Evolutionary conservation across 2,113 vertebrate species (phyloP).

Genomic region (Cavia porcellus): DNA sequence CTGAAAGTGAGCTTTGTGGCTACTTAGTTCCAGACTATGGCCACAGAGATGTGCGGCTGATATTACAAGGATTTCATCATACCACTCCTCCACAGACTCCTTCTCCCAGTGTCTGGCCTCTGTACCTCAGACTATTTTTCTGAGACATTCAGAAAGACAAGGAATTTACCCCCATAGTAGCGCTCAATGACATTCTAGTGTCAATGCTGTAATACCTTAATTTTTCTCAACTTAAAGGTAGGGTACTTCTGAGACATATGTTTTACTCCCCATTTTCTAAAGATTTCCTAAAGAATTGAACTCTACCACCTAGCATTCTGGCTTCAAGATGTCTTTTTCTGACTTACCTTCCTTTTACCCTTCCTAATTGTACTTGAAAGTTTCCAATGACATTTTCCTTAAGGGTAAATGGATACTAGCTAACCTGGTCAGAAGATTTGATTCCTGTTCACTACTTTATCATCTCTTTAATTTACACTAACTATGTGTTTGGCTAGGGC

Average conservation of each 20-base stretch:
- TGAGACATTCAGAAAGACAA: neutral
- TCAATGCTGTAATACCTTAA: neutral
- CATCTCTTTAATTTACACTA: neutral
- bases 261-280: neutral
- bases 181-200: neutral
- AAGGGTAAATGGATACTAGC: neutral
- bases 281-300: neutral
- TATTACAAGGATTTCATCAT: accelerated
- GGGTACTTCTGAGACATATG: neutral
- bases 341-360: neutral
- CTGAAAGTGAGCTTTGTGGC: neutral
- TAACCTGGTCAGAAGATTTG: neutral
- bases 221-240: neutral
- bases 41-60: accelerated
- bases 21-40: neutral
- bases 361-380: neutral
- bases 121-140: no score
- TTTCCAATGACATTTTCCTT: neutral
- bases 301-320: neutral
- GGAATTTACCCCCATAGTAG: no score
- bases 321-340: neutral
- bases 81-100: accelerated
- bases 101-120: neutral
- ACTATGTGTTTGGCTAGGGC: neutral
- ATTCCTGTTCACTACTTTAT: neutral